Evolutionary conservation across 2,888 invertebrate genomes (phyloP), one percentile per base, ranked within the genome.

Genomic region (Campopleginae sp.): DNA sequence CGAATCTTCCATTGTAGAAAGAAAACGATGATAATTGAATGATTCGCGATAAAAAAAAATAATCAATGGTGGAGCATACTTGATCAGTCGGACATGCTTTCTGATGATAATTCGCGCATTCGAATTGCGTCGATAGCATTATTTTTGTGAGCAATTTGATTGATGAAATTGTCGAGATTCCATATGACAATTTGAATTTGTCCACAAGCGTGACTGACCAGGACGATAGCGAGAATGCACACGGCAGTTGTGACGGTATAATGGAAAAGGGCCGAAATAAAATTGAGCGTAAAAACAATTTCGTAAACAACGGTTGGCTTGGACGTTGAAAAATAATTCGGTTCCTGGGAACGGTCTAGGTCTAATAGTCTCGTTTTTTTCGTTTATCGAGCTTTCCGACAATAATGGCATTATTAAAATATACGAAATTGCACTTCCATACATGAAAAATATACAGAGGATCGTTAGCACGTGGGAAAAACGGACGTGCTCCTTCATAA

Each of bases 371-470:
- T 79, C 74, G 31, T 88, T 88, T 17, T 54, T 17, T 19, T 84
- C 87, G 3, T 85, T 54, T 0, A 80, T 5, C 0, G 83, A 46
- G 2, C 77, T 86, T 0, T 80, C 85, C 0, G 79, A 77, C 17
- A 86, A 87, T 1, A 91, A 76, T 0, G 89, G 88, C 71, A 85
- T 87, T n/a, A 90, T 70, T 0, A 88, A 44, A 14, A 71, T 86
- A 78, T 90, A 90, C 7, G 88, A 87, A 0, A 86, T 0, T 0
- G 87, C 86, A 0, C 88, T 85, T 8, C 88, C 86, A 54, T 90
- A 91, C 90, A 91, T 91, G 61, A 91, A 90, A 0, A 70, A 10
- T 0, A 87, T 86, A 38, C 90, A 90, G 5, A 87, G 51, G 0
- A 88, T 6, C 0, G 89, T 78, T 0, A 91, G 61, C 17, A 80